phyloP scores from a whole-genome alignment of 2,888 invertebrate species.

The Sphinx pinastri region DNA sequence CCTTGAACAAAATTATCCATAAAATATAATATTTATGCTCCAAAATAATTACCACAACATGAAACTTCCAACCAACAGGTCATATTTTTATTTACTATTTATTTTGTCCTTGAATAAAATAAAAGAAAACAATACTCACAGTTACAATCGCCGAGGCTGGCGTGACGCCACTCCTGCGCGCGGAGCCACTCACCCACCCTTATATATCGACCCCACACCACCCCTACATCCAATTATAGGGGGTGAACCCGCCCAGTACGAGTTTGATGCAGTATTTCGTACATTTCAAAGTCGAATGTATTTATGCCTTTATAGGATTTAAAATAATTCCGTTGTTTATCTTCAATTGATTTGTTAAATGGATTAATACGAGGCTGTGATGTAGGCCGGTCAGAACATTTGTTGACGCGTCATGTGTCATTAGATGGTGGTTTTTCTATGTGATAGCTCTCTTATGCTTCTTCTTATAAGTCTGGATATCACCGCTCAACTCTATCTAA shows the following conservation, averaged over 20 bases:
- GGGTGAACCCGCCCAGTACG: slow-evolving; percentile 41
- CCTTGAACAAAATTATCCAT: too few species aligned
- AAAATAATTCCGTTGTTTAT: slow-evolving; percentile 23
- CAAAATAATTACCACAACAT: too few species aligned
- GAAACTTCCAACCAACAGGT: neutral
- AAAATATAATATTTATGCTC: too few species aligned
- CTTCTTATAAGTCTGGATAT: too few species aligned
- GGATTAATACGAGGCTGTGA: slow-evolving; percentile 12
- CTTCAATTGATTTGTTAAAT: slow-evolving; percentile 14
- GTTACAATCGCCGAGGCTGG: slow-evolving; percentile 65
- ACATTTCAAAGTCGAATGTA: slow-evolving; percentile 42
- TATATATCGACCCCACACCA: slow-evolving; percentile 57
- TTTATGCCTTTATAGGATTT: slow-evolving; percentile 28
- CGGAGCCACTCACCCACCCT: slow-evolving; percentile 39
- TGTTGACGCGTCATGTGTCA: too few species aligned
- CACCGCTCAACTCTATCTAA: too few species aligned
- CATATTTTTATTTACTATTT: slow-evolving; percentile 6
- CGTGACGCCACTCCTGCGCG: slow-evolving; percentile 69
- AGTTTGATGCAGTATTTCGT: slow-evolving; percentile 49
- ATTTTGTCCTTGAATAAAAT: slow-evolving; percentile 15
- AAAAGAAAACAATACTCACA: slow-evolving; percentile 55
- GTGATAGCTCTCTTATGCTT: too few species aligned
- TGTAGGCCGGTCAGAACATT: too few species aligned
- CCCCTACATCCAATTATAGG: slow-evolving; percentile 58
- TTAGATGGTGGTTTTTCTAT: too few species aligned